These are phyloP conservation scores for Drosophila nigricruria DNA, from an alignment of 2,888 invertebrate species.

Conservation along the genomic window DNA sequence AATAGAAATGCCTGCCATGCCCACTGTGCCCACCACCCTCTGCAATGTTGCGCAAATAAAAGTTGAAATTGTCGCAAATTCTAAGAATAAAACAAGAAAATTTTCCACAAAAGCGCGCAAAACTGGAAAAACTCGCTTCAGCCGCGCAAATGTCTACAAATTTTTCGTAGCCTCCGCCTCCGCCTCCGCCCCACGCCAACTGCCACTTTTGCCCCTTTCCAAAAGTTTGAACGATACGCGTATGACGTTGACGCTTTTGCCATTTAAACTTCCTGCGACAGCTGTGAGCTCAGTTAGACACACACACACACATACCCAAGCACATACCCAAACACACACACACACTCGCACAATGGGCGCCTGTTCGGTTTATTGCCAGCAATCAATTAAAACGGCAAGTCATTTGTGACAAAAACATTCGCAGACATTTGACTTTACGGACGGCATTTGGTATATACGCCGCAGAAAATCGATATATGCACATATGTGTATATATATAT, in stretches of 20 bases:
- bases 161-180: background rate
- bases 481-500: background rate
- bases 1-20: conserved; percentile 35
- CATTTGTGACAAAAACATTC: conserved; percentile 81
- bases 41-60: conserved; percentile 65
- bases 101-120: conserved; percentile 57
- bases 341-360: conserved; percentile 56
- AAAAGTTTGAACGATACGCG: conserved; percentile 33
- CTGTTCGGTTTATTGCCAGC: conserved; percentile 78
- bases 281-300: conserved; percentile 49
- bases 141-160: conserved; percentile 27
- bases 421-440: conserved; percentile 75
- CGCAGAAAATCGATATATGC: conserved; percentile 25
- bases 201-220: conserved; percentile 1
- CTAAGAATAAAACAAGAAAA: conserved; percentile 65
- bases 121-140: conserved; percentile 42
- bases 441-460: conserved; percentile 10
- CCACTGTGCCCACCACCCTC: background rate
- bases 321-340: conserved; percentile 17
- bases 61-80: conserved; percentile 79
- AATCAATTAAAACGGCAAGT: conserved; percentile 80
- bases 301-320: conserved; percentile 27
- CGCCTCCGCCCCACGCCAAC: background rate
- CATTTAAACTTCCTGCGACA: conserved; percentile 75
- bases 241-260: conserved; percentile 74